Percentiles rank a stretch among this genome's conserved stretches.
phyloP scores from a whole-genome alignment of 2,113 vertebrate genomes.

The Triplophysa rosa region DNA sequence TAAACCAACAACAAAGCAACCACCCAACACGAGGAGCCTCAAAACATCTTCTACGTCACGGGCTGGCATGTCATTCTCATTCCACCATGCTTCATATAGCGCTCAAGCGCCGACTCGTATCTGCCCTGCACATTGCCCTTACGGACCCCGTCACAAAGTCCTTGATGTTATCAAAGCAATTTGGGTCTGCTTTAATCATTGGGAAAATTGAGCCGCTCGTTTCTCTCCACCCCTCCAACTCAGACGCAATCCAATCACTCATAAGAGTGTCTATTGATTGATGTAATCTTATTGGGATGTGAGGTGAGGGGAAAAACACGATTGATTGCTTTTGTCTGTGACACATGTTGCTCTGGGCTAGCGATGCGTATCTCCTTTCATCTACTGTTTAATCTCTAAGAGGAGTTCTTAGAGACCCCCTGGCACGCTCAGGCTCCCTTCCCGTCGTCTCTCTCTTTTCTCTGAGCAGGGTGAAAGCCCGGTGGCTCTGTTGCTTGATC shows the following conservation, averaged over 20 bases:
- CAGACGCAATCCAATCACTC: constrained; percentile 79
- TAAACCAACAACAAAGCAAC: not conserved
- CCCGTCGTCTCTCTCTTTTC: not conserved
- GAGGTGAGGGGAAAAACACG: constrained; percentile 66
- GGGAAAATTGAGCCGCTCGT: constrained; percentile 76
- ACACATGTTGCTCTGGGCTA: constrained; percentile 74
- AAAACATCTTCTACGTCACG: not conserved
- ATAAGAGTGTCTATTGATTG: constrained; percentile 82
- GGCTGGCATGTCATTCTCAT: not conserved
- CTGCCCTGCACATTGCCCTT: constrained; percentile 71
- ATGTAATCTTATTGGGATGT: constrained; percentile 82
- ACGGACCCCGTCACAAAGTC: constrained; percentile 75
- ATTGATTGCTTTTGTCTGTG: constrained; percentile 79
- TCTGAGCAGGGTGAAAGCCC: constrained; percentile 25
- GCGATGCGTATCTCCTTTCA: constrained; percentile 72
- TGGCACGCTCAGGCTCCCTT: not conserved
- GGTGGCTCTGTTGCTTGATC: constrained; percentile 50
- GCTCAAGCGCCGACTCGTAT: constrained; percentile 58
- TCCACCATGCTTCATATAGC: constrained; percentile 48
- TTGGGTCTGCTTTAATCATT: constrained; percentile 81
- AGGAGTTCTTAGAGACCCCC: constrained; percentile 58
- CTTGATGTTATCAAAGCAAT: constrained; percentile 82
- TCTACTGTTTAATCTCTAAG: constrained; percentile 70
- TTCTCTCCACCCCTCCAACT: constrained; percentile 33
- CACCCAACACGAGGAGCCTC: not conserved